phyloP scores from a whole-genome alignment of 2,888 invertebrate species.

The Drosophila mimetica region DNA sequence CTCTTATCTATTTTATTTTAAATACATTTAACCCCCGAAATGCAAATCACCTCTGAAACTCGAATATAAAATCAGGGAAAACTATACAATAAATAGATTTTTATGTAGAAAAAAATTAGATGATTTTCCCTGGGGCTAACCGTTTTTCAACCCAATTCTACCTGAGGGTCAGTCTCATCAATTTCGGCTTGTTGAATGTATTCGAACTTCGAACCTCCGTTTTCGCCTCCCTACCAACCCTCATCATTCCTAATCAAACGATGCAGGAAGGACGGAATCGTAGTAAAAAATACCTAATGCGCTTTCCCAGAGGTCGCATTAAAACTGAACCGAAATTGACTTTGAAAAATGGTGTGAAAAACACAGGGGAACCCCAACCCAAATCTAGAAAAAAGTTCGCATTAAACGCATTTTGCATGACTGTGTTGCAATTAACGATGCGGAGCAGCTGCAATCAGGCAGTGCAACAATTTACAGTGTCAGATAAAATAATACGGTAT shows the following conservation, averaged over 20 bases:
- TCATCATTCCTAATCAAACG: conserved; percentile 29
- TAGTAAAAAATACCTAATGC: conserved; percentile 35
- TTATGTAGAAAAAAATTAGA: conserved; percentile 1
- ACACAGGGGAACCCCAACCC: conserved; percentile 12
- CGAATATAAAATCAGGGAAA: conserved; percentile 10
- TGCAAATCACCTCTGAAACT: conserved; percentile 6
- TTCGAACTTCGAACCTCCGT: not conserved
- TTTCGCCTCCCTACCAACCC: conserved; percentile 13
- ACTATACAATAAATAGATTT: conserved; percentile 10
- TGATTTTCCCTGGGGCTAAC: conserved; percentile 11
- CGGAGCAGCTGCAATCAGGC: conserved; percentile 70
- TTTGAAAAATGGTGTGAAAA: conserved; percentile 73
- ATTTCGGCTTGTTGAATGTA: conserved; percentile 40
- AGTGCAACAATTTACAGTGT: conserved; percentile 40
- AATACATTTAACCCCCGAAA: not conserved
- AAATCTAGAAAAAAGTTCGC: conserved; percentile 20
- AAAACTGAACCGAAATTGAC: conserved; percentile 54
- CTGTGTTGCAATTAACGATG: conserved; percentile 64
- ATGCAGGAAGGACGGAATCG: conserved; percentile 4
- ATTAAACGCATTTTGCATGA: conserved; percentile 43
- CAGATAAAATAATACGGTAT: conserved; percentile 26
- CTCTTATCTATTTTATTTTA: not conserved
- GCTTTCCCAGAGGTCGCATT: conserved; percentile 66
- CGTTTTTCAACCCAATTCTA: conserved; percentile 15
- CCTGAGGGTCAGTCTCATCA: conserved; percentile 29